Evolutionary conservation across 2,888 invertebrate genomes (phyloP).

Genomic region (Leptinotarsa juncta): DNA sequence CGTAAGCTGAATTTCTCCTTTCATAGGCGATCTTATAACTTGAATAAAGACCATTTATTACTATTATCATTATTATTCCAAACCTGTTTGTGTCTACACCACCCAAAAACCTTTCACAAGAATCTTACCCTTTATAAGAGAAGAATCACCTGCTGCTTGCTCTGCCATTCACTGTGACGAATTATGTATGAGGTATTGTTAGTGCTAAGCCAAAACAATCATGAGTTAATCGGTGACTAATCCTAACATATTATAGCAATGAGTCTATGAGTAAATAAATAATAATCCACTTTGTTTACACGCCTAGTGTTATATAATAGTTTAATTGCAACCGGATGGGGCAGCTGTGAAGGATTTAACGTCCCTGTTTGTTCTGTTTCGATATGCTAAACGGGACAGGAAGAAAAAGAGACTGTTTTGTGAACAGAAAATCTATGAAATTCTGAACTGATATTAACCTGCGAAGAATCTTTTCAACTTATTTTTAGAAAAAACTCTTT

Average conservation of each 20-base stretch:
- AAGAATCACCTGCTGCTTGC: constrained; percentile 1
- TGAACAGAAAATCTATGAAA: no score
- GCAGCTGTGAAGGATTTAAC: neutral
- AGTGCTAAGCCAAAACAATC: constrained; percentile 57
- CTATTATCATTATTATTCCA: no score
- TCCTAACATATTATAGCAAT: constrained; percentile 54
- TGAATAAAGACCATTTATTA: no score
- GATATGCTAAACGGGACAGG: constrained; percentile 14
- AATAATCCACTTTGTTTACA: constrained; percentile 28
- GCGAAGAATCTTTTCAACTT: no score
- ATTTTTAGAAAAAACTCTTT: no score
- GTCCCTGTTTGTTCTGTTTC: constrained; percentile 54
- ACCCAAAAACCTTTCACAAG: neutral
- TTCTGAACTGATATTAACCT: no score
- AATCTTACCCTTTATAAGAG: neutral
- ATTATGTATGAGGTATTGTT: constrained; percentile 53
- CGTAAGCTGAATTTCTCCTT: no score
- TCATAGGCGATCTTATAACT: no score
- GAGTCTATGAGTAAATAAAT: constrained; percentile 47
- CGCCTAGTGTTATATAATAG: constrained; percentile 13
- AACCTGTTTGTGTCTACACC: neutral
- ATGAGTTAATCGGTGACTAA: constrained; percentile 57
- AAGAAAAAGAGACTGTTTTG: no score
- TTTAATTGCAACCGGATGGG: constrained; percentile 9
- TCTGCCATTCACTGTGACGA: constrained; percentile 39